Evolutionary conservation across 92 coral and sea anemone species (phyloP), one percentile per base, ranked within the genome.

Genomic region (Palythoa grandis): DNA sequence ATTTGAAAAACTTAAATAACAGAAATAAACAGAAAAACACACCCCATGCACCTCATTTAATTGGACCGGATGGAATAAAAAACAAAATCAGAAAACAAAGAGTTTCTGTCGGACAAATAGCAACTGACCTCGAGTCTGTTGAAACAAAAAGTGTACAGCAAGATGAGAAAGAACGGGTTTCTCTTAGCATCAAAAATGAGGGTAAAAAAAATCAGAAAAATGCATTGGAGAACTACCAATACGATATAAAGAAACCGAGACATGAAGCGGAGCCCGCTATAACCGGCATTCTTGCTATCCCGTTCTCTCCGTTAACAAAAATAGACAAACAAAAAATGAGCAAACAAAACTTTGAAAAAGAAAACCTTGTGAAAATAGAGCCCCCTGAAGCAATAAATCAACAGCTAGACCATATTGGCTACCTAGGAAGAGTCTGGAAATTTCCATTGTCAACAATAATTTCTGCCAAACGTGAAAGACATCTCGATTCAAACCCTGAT

Each of bases 351-450:
- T 40, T 40, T 23, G 47, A 38, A 60, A 10, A 79, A 5, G 24
- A 15, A 19, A 65, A 37, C 25, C 16, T 38, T 13, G 69, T 58
- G 17, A 78, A 60, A 78, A 17, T 48, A 19, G 74, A 40, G 9
- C 17, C 43, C 11, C 74, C 73, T 16, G 72, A 79, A 43, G 57
- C 38, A 14, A 52, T 79, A n/a, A 79, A 40, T 38, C 38, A 43
- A 37, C 57, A 63, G 54, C 11, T 79, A 20, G 38, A 79, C 25
- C 0, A 65, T 5, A 79, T 63, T 40, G 72, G 60, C 9, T 79
- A 79, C 20, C 52, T 79, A 61, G 84, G 84, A 63, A 20, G 56
- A 65, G 35, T n/a, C 5, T 20, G n/a, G 13, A 52, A 61, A 79
- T 1, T 68, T 9, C 37, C 83, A 13, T 22, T 13, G 3, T 60